phyloP scores from a whole-genome alignment of 2,797 vertebrate genomes.

The Serranus cabrilla region DNA sequence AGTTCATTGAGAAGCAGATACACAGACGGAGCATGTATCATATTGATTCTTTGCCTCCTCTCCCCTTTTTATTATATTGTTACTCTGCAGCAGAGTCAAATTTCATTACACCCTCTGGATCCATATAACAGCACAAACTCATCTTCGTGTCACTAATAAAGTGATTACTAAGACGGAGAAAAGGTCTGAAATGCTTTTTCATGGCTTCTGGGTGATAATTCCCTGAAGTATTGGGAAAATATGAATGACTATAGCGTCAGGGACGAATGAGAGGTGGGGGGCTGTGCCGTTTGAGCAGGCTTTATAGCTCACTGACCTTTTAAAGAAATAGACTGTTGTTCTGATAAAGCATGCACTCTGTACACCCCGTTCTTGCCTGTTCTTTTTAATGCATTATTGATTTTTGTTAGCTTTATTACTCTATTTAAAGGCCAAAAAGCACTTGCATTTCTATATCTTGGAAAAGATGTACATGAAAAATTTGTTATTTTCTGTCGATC shows the following conservation, averaged over 20 bases:
- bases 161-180: conserved; percentile 81
- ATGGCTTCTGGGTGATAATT: conserved; percentile 79
- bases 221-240: conserved; percentile 71
- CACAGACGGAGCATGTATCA: conserved; percentile 49
- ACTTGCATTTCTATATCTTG: conserved; percentile 39
- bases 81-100: conserved; percentile 85
- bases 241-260: conserved; percentile 77
- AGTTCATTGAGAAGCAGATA: conserved; percentile 34
- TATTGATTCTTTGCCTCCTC: conserved; percentile 69
- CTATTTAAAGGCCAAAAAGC: conserved; percentile 71
- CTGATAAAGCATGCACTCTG: conserved; percentile 72
- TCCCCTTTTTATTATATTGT: conserved; percentile 79
- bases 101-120: conserved; percentile 88
- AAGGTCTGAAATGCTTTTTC: conserved; percentile 78
- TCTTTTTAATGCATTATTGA: conserved; percentile 86
- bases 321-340: conserved; percentile 77
- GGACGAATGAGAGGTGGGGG: conserved; percentile 44
- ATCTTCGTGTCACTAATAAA: conserved; percentile 87
- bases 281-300: conserved; percentile 61
- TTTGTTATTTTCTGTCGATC: conserved; percentile 17
- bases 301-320: conserved; percentile 84
- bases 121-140: conserved; percentile 89
- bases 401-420: conserved; percentile 77
- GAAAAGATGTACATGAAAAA: conserved; percentile 31
- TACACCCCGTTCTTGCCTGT: conserved; percentile 72